Base-by-base conservation (phyloP, 1,140 invertebrate genomes). In the Rhysida immarginata region DNA sequence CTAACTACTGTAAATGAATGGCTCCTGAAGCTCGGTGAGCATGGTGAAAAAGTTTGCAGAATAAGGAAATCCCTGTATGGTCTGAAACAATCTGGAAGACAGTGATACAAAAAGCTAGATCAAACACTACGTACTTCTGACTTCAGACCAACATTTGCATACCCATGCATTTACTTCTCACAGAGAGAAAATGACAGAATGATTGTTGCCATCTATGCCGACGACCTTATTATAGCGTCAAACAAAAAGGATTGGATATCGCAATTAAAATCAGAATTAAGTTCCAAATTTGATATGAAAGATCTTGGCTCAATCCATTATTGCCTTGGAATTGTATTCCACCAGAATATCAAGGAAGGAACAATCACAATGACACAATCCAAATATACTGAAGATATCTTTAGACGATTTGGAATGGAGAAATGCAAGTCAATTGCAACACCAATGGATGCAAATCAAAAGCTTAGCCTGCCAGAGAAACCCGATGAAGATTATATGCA, bases 51-150 rank as follows among this genome's bases (percentile, higher is more conserved):
- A 35, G 29, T 35, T 35, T 35, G 20, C 43, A 56, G 53, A 44
- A 53, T 71, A 18, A 63, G 62, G 2, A 62, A 64, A 50, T 62
- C 54, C 63, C 59, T 64, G 45, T 72, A 65, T 61, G 68, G 62
- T 2, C 54, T 70, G 2, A 61, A 57, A 54, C 67, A 71, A 55
- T 60, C 68, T 13, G 55, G 51, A 29, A 23, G 27, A 53, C 46
- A 53, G 46, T 56, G 55, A 50, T 56, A 53, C 41, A 20, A 42
- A 53, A 56, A 50, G 2, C 27, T 56, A n/a, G 29, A 55, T 21
- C 11, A 23, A 14, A 35, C 42, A 26, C 51, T 63, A 14, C 48
- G 29, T 16, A 26, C 57, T 2, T 8, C 53, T 18, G 57, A 48
- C 24, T 61, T 63, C 26, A 29, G 2, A 29, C 26, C 8, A 29